Base-by-base conservation (phyloP, 2,888 invertebrate genomes). In the Tetropium fuscum region DNA sequence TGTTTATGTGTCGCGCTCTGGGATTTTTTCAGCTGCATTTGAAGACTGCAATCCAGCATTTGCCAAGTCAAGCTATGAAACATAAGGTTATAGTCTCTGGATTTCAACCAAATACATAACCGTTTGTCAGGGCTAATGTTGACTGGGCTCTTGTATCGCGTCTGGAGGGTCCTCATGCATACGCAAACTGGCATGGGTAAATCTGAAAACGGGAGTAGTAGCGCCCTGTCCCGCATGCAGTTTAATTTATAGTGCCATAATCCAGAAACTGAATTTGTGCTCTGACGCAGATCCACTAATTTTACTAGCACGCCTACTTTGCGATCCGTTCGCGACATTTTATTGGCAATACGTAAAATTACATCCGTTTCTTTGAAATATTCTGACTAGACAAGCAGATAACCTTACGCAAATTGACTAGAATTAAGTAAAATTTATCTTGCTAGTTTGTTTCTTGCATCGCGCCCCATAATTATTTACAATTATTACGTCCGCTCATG, bases 91-190 rank as follows among this genome's bases (percentile, higher is more conserved):
- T 79, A 73, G 77, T 73, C 73, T 74, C 80, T 82, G 82, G 82
- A 82, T 81, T 80, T 78, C 79, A 80, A 81, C 81, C 82, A 82
- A 81, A 81, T 78, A 74, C 81, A 81, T 81, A 80, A 80, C 77
- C 80, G 81, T 82, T 80, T 80, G 77, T 82, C 81, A 81, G 76
- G 72, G 77, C 77, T 80, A 80, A 80, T 80, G 79, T 77, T 67
- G 65, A 68, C 68, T 68, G 70, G 70, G 70, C 68, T 22, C 51
- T 40, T 34, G 40, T 51, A 51, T 51, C 40, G 51, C 68, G 51
- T 68, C 68, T 66, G 66, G 61, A 61, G 60, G 66, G 55, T 66
- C 66, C 68, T 70, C 73, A 74, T 77, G 76, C 60, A 67, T 63
- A 61, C 58, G 54, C 59, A 64, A 56, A 57, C 53, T 51, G 51